Base-by-base conservation (phyloP, 2,797 vertebrate species). In the Darevskia mixta region DNA sequence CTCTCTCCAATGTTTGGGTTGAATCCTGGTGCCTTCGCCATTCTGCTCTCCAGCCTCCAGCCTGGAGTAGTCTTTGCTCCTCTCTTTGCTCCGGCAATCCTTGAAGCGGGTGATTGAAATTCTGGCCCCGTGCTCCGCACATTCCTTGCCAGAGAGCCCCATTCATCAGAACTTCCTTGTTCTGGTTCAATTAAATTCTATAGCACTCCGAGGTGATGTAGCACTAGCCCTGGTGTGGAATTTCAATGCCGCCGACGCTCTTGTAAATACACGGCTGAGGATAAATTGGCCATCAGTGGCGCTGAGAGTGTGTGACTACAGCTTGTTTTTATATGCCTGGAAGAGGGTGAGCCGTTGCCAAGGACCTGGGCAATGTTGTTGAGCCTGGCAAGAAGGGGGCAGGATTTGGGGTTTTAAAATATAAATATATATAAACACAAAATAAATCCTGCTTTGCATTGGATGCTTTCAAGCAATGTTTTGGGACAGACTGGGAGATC, bases 101-200 rank as follows among this genome's bases (percentile, higher is more conserved):
- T 86, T 90, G 67, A 89, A 94, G 91, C 80, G 89, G 35, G 87
- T 91, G 76, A 88, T 92, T 94, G 94, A 92, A 93, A 96, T 95
- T 94, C 95, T 92, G 79, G 89, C 89, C 91, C 81, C 29, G 90
- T 78, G 69, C 81, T 18, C 23, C 80, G 87, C 83, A 83, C 67
- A 32, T 73, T 90, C 9, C 2, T 85, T 20, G 80, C 38, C 20
- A 88, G 90, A 91, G 86, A 89, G 71, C 71, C 89, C 93, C 94
- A 95, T 96, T 95, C 96, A 96, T 96, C 96, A 97, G 93, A 90
- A 90, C 91, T 88, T 58, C 88, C 94, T 96, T 95, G 88, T 75
- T 95, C 96, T 94, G 94, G 91, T 95, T 96, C 96, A 96, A 97
- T 96, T 96, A 97, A 96, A 95, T 90, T 94, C 96, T 91, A 76